Conservation (phyloP, 2,888 invertebrate species). For the Gnatocerus cornutus region DNA sequence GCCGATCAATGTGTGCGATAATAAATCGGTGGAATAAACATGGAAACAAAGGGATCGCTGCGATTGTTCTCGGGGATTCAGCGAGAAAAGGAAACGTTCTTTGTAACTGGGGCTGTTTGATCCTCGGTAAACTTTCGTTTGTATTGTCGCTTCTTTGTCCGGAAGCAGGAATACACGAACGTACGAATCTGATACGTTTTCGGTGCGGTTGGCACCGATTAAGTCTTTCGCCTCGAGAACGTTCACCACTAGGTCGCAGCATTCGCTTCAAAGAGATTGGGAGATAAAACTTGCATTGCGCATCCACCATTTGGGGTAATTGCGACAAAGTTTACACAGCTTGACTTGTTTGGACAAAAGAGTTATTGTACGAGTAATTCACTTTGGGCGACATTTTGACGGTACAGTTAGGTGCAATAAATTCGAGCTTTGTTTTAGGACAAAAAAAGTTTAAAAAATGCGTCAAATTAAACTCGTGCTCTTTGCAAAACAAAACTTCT, state of each 20-base stretch:
- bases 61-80: constrained; percentile 76
- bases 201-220: constrained; percentile 75
- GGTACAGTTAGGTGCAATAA: too few species aligned
- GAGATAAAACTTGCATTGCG: too few species aligned
- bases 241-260: constrained; percentile 77
- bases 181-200: constrained; percentile 79
- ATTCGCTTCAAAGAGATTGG: constrained; percentile 65
- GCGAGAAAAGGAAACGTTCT: constrained; percentile 81
- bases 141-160: constrained; percentile 79
- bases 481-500: too few species aligned
- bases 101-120: constrained; percentile 84
- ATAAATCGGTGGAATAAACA: constrained; percentile 78
- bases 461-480: too few species aligned
- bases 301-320: too few species aligned
- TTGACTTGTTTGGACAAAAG: too few species aligned
- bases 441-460: too few species aligned
- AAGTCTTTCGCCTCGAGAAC: constrained; percentile 86
- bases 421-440: too few species aligned
- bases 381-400: too few species aligned
- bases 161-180: constrained; percentile 84
- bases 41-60: constrained; percentile 79
- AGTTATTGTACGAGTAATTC: too few species aligned
- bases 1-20: constrained; percentile 77
- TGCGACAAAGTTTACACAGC: too few species aligned
- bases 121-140: constrained; percentile 81